Evolutionary conservation across 2,797 vertebrate species (phyloP).

Genomic region (Gambelia wislizenii): DNA sequence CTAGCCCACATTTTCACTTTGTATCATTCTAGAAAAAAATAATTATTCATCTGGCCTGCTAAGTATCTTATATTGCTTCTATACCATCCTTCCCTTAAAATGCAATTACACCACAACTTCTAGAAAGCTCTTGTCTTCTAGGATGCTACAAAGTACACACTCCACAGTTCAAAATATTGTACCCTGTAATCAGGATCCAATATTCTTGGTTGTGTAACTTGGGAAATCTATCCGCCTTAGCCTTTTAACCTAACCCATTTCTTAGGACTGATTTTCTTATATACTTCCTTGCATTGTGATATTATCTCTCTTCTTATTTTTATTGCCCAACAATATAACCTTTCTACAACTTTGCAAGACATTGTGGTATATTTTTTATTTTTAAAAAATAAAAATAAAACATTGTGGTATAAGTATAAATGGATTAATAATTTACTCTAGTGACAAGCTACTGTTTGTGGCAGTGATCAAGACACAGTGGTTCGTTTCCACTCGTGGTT

Average conservation of each 20-base stretch:
- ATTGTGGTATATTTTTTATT: not conserved
- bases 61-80: not conserved
- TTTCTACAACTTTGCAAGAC: not conserved
- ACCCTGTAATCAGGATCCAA: too few relatives aligned
- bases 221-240: not conserved
- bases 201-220: not conserved
- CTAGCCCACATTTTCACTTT: not conserved
- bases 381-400: too few relatives aligned
- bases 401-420: not conserved
- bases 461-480: not conserved
- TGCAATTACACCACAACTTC: not conserved
- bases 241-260: not conserved
- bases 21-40: not conserved
- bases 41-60: not conserved
- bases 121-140: not conserved
- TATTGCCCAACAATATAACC: not conserved
- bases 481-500: not conserved
- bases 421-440: not conserved
- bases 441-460: not conserved
- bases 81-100: not conserved
- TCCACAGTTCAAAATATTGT: too few relatives aligned
- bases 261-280: not conserved
- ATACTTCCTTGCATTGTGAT: not conserved
- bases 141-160: too few relatives aligned
- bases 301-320: too few relatives aligned